Evolutionary conservation across 2,888 invertebrate species (phyloP), one percentile per base, ranked within the genome.

Genomic region (Rhyacophila evoluta): DNA sequence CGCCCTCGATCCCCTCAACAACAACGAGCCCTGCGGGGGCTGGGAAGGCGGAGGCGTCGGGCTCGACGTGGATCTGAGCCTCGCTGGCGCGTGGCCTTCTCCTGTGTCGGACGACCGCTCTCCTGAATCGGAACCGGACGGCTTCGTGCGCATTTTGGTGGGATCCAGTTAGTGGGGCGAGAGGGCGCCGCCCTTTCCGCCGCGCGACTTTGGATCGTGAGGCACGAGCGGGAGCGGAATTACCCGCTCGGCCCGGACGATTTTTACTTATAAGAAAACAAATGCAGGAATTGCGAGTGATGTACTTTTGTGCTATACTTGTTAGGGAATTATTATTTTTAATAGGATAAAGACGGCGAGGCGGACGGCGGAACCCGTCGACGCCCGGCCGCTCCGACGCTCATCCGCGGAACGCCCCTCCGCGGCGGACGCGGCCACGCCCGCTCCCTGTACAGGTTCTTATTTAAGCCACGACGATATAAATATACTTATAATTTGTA

Each of bases 1-100:
- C 81, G 95, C 95, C 86, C 90, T 96, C 78, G 96, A 96, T 88
- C 95, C 95, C 83, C 87, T 94, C 70, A 94, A 93, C 85, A 94
- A 82, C 78, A 82, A 82, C 76, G 82, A 89, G 87, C 89, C 88
- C 84, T 88, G 88, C 88, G 89, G 88, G 87, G 89, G 75, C 69
- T 81, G 81, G 81, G 80, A 81, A 38, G 74, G 72, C 19, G 67
- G 68, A 29, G 68, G 27, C 67, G 75, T 38, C 12, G 75, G 72
- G 19, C 72, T 77, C 33, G 79, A 79, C 79, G 79, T 79, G 38
- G 76, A 76, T 41, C 68, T 79, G 41, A 71, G 77, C 67, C 73
- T 79, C 69, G 73, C 75, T 19, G 78, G 76, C 67, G 68, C 72
- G 33, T 79, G 81, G 79, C 70, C 75, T 86, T 84, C 73, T 38